Base-by-base conservation (phyloP, 2,113 vertebrate genomes). In the Caranx melampygus region DNA sequence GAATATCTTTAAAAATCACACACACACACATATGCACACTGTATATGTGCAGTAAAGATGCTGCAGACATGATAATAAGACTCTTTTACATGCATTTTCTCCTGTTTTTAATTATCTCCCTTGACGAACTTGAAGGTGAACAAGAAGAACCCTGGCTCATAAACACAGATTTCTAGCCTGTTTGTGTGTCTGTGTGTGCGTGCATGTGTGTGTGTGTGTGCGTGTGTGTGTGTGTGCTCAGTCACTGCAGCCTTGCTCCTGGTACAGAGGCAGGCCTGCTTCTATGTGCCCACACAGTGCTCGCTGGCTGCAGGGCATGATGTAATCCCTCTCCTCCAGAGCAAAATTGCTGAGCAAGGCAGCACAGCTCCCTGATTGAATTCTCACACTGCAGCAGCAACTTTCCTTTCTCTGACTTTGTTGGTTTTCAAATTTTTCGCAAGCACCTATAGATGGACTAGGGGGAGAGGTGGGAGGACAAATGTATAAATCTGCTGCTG, bases 331-430 rank as follows among this genome's bases (percentile, higher is more conserved):
- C 69, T 74, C 44, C 71, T 83, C 51, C 51, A 61, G 18, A 15
- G 20, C 75, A 71, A 86, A 82, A 70, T 13, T 75, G 86, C 91
- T 89, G 90, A 92, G 82, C 79, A 71, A 86, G 75, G 85, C 78
- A 87, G 59, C 71, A 31, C 57, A 59, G 31, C 34, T 81, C 81
- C 64, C 49, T 54, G 61, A 87, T 73, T 86, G 79, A 67, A 59
- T 86, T 72, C 79, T 86, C 66, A 77, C 52, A 81, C 74, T 82
- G 90, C 83, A 81, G 81, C 83, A 70, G 73, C 61, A 60, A 74
- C 72, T 83, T 83, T 60, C 20, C 40, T 44, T 33, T 35, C 34
- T 15, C 66, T 45, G 52, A 40, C 58, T 82, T 81, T 57, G 81
- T 74, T 65, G 31, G 69, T 77, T 65, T 74, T 63, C 74, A 67